A percentile compares a stretch with the other conserved stretches of the same genome.
phyloP scores from a whole-genome alignment of 2,113 vertebrate species.

The Oceanites oceanicus region DNA sequence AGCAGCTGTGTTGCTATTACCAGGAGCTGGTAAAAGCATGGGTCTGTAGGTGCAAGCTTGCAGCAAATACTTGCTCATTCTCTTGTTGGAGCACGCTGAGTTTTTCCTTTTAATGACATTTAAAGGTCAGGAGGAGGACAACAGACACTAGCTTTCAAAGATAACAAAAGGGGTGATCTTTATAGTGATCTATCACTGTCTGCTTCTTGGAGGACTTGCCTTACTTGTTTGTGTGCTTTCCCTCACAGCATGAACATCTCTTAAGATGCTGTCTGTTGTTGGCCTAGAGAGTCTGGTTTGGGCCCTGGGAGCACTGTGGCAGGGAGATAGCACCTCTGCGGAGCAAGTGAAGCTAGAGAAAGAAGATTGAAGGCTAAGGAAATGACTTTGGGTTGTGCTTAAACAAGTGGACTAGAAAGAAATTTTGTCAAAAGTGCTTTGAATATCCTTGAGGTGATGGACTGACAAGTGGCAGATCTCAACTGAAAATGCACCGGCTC shows the following conservation, averaged over 20 bases:
- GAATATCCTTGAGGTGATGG: not conserved
- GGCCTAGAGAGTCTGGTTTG: not conserved
- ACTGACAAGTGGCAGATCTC: not conserved
- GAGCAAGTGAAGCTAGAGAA: not conserved
- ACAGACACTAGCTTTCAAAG: not conserved
- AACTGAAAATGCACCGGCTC: not conserved
- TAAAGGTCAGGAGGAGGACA: constrained; percentile 35
- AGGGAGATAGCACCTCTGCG: not conserved
- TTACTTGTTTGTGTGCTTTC: not conserved
- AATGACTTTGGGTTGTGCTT: not conserved
- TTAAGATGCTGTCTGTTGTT: not conserved
- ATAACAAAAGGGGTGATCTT: not conserved
- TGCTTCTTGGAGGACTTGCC: not conserved
- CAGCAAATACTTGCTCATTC: not conserved
- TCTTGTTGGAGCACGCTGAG: not conserved
- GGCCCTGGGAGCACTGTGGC: not conserved
- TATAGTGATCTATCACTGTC: not conserved
- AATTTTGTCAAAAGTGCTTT: not conserved
- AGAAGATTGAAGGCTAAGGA: not conserved
- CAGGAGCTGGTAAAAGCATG: not conserved
- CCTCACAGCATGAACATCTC: not conserved
- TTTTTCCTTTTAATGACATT: constrained; percentile 23
- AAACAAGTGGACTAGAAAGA: not conserved
- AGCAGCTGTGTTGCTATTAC: not conserved
- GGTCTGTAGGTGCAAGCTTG: not conserved